Evolutionary conservation across 2,888 invertebrate genomes (phyloP), one percentile per base, ranked within the genome.

Genomic region (Rhagium mordax): DNA sequence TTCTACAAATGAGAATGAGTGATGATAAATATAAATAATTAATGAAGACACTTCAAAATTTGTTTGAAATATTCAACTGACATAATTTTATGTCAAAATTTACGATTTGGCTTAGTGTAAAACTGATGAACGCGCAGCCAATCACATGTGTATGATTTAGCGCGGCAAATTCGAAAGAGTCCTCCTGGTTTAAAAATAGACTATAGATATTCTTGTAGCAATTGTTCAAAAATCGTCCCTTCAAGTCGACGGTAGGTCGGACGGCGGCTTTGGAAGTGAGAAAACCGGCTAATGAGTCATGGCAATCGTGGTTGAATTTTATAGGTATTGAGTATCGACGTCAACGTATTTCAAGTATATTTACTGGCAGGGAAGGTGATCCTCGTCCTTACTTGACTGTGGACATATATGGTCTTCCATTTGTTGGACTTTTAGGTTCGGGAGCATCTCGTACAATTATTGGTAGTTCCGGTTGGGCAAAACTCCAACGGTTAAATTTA

Each of bases 331-430:
- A 6, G 16, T 47, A 53, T 57, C 15, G 33, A 47, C 21, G 18
- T n/a, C 15, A 18, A 13, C 15, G 47, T 8, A 59, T 68, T n/a
- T 27, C 6, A 16, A 8, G 33, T 6, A 8, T 68, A 21, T 68
- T 68, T 59, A 27, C 8, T 21, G 59, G 59, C 1, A 10, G 13
- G 18, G 20, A 18, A 2, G 13, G 13, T 33, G 68, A 68, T 48
- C 47, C 68, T 13, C 68, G 68, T 27, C 68, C 68, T n/a, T 68
- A 68, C 20, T 27, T 68, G 2, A 16, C 13, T 16, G 68, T 68
- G n/a, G 18, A 18, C 10, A 68, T 68, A 55, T 68, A 20, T 59
- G 68, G 53, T 13, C 2, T 59, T n/a, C 16, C 6, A 6, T 41
- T 68, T 33, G 8, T 51, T 33, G 68, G 68, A 13, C 33, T 68